Base-by-base conservation (phyloP, 2,888 invertebrate species). In the Argynnis bischoffii region DNA sequence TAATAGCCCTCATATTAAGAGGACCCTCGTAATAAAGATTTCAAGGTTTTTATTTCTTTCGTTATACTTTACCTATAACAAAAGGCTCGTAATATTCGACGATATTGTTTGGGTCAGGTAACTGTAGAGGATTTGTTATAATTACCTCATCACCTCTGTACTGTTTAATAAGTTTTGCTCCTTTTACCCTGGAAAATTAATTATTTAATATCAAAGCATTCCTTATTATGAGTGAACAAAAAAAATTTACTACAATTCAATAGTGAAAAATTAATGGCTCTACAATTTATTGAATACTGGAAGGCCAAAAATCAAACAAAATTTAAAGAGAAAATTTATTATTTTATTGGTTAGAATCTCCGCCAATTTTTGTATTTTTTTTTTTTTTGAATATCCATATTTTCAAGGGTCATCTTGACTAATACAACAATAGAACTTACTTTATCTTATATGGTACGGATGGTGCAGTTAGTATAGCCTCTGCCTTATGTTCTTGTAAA, bases 71-170 rank as follows among this genome's bases (percentile, higher is more conserved):
- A 88, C 96, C 98, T 77, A 95, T 88, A 1, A 98, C 96, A 85
- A 97, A 94, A 0, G 99, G 99, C 83, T 99, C 99, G 79, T 94
- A 95, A 80, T 95, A 96, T 86, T 97, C 96, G 48, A 93, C 94
- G 64, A 98, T 95, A 75, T 95, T 94, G 2, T 85, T 74, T 1
- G 89, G 82, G 57, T 96, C 94, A 0, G 98, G 98, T 80, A 96
- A 94, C 69, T 95, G 88, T 0, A 94, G 89, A 1, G 98, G 97
- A 92, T 97, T 98, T 55, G 96, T 96, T 31, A 97, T 90, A 18
- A 94, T 93, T 6, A 93, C 80, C 47, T 95, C 92, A 66, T 95
- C 93, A 0, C 90, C 94, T 64, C 94, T 94, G 74, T 94, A 92
- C 72, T 95, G 94, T 69, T 94, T 94, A 68, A 95, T 95, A 76